phyloP scores from a whole-genome alignment of 2,888 invertebrate genomes.

The Hymenopus coronatus region DNA sequence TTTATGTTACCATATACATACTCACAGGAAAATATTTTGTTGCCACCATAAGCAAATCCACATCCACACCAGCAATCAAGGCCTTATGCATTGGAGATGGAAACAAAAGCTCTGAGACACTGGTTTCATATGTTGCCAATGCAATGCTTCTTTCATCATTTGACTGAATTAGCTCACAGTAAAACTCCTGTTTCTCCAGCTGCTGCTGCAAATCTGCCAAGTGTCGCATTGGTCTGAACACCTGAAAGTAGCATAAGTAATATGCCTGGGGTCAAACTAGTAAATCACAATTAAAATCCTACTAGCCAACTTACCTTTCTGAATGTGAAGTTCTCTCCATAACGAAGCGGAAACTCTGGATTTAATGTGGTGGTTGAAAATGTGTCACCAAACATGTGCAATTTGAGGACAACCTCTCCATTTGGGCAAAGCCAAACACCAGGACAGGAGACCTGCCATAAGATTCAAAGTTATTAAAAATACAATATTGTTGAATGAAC shows the following conservation, averaged over 20 bases:
- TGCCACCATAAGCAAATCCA: constrained; percentile 68
- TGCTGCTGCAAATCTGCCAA: constrained; percentile 50
- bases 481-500: no score
- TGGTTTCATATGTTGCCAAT: constrained; percentile 63
- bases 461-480: not conserved
- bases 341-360: constrained; percentile 69
- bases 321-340: constrained; percentile 70
- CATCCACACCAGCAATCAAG: constrained; percentile 55
- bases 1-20: constrained; percentile 13
- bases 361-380: constrained; percentile 63
- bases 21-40: constrained; percentile 64
- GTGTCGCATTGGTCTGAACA: constrained; percentile 40
- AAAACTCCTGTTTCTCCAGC: constrained; percentile 48
- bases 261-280: not conserved
- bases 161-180: constrained; percentile 62
- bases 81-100: constrained; percentile 56
- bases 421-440: constrained; percentile 81
- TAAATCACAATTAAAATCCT: not conserved
- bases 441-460: constrained; percentile 70
- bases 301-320: constrained; percentile 47
- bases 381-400: constrained; percentile 66
- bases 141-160: constrained; percentile 50
- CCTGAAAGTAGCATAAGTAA: not conserved
- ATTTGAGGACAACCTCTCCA: constrained; percentile 69
- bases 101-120: constrained; percentile 62